Conservation (phyloP, 1,140 invertebrate genomes). For the Bombus confusus region DNA sequence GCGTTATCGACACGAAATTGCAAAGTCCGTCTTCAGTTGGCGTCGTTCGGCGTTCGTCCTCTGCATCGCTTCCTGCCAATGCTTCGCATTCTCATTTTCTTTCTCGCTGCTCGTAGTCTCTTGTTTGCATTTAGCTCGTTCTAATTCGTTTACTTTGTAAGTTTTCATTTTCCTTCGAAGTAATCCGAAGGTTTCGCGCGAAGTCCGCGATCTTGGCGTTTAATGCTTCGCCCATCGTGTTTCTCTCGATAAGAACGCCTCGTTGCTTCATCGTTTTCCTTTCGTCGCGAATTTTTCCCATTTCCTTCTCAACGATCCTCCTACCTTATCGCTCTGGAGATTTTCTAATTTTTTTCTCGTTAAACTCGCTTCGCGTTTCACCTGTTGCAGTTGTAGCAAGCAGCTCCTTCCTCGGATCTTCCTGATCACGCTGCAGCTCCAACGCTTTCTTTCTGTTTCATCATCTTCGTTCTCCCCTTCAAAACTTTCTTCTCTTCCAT, state of each 20-base stretch:
- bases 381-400: conserved; percentile 35
- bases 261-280: conserved; percentile 42
- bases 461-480: background rate
- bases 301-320: conserved; percentile 44
- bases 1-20: conserved; percentile 24
- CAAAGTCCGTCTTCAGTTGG: conserved; percentile 19
- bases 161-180: conserved; percentile 46
- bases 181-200: conserved; percentile 29
- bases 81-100: background rate
- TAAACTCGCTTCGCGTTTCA: conserved; percentile 38
- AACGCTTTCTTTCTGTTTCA: conserved; percentile 13
- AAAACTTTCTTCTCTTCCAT: conserved; percentile 35
- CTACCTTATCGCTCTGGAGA: conserved; percentile 48
- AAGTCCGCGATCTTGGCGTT: conserved; percentile 24
- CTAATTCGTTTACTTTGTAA: conserved; percentile 28
- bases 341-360: conserved; percentile 36
- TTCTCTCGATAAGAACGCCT: conserved; percentile 31
- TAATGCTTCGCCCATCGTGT: conserved; percentile 14
- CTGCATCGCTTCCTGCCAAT: background rate
- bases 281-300: conserved; percentile 39
- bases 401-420: conserved; percentile 7
- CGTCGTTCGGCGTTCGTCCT: conserved; percentile 12
- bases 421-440: conserved; percentile 19
- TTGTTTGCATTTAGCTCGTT: background rate
- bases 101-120: conserved; percentile 7